Evolutionary conservation across 2,888 invertebrate species (phyloP), one percentile per base, ranked within the genome.

Genomic region (Drosophila phalerata): DNA sequence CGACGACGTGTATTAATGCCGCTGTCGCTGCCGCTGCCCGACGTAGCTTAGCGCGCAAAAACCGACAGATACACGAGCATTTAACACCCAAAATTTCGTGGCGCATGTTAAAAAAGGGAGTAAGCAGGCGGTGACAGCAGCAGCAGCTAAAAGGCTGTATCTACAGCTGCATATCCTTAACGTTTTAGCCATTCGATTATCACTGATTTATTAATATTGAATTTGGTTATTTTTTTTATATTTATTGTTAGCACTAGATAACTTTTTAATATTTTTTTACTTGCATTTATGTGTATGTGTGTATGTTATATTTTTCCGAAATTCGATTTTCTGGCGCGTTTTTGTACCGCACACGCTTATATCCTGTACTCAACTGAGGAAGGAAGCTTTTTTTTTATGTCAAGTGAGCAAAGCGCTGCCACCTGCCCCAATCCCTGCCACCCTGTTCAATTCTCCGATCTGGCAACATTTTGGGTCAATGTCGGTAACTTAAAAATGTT

Each of bases 281-380:
- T 62, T 64, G 68, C 58, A 69, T 58, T 48, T 73, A 69, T 58
- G 43, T 73, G 28, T 65, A 34, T 67, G 40, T 67, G 43, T 68
- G 58, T 69, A 52, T 67, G 47, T 51, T 51, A 49, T 63, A 64
- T 65, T 49, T 66, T 75, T 69, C 71, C 75, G 78, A 64, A 73
- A 64, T 69, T 62, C 48, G 40, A 61, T 69, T 63, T 67, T 15
- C 56, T 61, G 56, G 55, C 70, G 70, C 73, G 82, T 34, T 66
- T 55, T 55, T 61, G 79, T 74, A 84, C 89, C 88, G 89, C 78
- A 86, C 91, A 84, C 91, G 90, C 84, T 88, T 87, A 89, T 88
- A 90, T 91, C 90, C 90, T 90, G 89, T 90, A 91, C 91, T 92
- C 91, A 92, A 92, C 92, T 92, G 90, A 90, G 48, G 62, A 73